phyloP scores from a whole-genome alignment of 2,797 vertebrate species.

The Rallus crepitans region DNA sequence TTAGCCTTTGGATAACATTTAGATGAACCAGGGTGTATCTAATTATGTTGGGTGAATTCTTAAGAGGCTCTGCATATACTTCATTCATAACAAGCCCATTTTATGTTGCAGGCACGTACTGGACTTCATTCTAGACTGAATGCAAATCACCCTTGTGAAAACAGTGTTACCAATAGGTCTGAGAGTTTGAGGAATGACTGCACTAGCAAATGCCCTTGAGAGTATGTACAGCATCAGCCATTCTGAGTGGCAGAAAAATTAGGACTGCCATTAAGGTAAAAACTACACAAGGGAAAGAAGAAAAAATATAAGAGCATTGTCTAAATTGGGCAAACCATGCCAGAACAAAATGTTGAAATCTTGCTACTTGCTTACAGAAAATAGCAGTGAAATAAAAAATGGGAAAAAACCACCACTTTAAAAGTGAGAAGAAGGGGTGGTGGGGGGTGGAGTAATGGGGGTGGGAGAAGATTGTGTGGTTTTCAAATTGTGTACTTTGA shows the following conservation, averaged over 20 bases:
- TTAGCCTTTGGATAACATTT: constrained; percentile 79
- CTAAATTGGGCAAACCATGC: not conserved
- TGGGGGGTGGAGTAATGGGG: no score
- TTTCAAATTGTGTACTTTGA: not conserved
- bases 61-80: constrained; percentile 56
- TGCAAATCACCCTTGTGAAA: constrained; percentile 60
- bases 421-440: not conserved
- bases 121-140: constrained; percentile 36
- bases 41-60: constrained; percentile 75
- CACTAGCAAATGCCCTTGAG: constrained; percentile 18
- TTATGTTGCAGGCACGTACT: constrained; percentile 38
- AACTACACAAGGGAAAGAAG: not conserved
- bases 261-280: not conserved
- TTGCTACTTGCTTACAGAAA: not conserved
- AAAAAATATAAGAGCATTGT: not conserved
- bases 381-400: not conserved
- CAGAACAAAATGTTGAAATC: constrained; percentile 3
- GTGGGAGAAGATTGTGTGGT: not conserved
- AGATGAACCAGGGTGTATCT: constrained; percentile 73
- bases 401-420: not conserved
- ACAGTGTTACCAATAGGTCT: not conserved
- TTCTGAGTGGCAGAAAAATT: not conserved
- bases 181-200: constrained; percentile 29
- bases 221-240: not conserved
- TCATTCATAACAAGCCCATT: constrained; percentile 65